Percentiles rank a stretch among this genome's conserved stretches.
These are phyloP conservation scores for Psix sp. DNA, from an alignment of 1,140 invertebrate species.

Conservation along the genomic window DNA sequence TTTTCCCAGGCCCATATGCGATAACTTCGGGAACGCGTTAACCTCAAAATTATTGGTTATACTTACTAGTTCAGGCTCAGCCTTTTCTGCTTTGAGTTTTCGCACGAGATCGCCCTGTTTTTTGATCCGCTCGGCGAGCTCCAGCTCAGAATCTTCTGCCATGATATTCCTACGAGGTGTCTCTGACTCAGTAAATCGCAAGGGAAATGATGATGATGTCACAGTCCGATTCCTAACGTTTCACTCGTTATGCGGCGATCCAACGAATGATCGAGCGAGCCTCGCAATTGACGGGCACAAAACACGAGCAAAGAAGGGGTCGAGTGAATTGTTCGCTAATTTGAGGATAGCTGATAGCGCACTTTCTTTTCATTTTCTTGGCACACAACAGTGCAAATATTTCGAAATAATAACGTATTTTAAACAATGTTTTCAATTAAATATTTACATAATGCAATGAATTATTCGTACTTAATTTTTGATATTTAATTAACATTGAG, in stretches of 20 bases:
- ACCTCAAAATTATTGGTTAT: constrained; percentile 79
- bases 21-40: constrained; percentile 18
- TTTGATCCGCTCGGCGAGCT: constrained; percentile 84
- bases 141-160: constrained; percentile 76
- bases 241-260: too few relatives aligned
- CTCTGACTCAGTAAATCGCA: background rate
- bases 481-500: too few relatives aligned
- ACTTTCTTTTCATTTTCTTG: too few relatives aligned
- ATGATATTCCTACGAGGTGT: constrained; percentile 46
- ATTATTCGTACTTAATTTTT: too few relatives aligned
- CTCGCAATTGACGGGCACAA: background rate
- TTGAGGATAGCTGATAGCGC: background rate
- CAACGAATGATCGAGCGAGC: too few relatives aligned
- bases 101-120: constrained; percentile 88
- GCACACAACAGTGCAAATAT: too few relatives aligned
- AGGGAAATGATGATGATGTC: constrained; percentile 7
- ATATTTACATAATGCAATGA: too few relatives aligned
- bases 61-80: constrained; percentile 74
- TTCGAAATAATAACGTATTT: too few relatives aligned
- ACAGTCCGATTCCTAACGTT: constrained; percentile 32
- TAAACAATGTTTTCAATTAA: too few relatives aligned
- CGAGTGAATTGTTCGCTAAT: background rate
- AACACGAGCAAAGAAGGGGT: background rate
- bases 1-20: constrained; percentile 30
- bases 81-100: constrained; percentile 88